Evolutionary conservation across 2,888 invertebrate genomes (phyloP), one percentile per base, ranked within the genome.

Genomic region (Ctenicera cuprea): DNA sequence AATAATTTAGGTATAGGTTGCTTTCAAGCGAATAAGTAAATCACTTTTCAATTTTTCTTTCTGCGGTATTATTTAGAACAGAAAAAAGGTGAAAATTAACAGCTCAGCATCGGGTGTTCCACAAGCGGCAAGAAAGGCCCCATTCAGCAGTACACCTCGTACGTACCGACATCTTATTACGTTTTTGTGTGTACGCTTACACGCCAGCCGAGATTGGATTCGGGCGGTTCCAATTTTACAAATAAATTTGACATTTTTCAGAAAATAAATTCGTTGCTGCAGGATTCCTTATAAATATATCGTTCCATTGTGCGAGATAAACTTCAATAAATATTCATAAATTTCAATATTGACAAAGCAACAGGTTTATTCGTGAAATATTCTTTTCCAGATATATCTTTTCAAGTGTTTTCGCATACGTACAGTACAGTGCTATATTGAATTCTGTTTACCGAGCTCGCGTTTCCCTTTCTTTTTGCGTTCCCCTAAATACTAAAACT

Each of bases 281-380:
- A 65, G 69, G 64, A 65, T 74, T 74, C 65, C 65, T 74, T 74
- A 65, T 74, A 74, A 74, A 74, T 70, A 74, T 74, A 74, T 74
- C 70, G 74, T 74, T 74, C 71, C 33, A 74, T 71, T 71, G 66
- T 74, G 67, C 57, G 71, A 74, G 68, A 74, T 71, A 76, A 76
- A 76, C 72, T 72, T 41, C 72, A 74, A 76, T 76, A 76, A 74
- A 76, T 76, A 76, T 76, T 74, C 76, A 76, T 76, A 68, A 76
- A 67, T 68, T 76, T 76, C 74, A 76, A 76, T 76, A 76, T 75
- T 73, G 72, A 76, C 72, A 75, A 70, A 70, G 72, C 76, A 76
- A 76, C 76, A 76, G 76, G 76, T 76, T 74, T 71, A 74, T 73
- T 70, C 69, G 45, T 71, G 62, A 68, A 74, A 76, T 69, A 71